A percentile compares a stretch with the other conserved stretches of the same genome.
phyloP scores from a whole-genome alignment of 2,113 vertebrate species.

The Athene cunicularia region DNA sequence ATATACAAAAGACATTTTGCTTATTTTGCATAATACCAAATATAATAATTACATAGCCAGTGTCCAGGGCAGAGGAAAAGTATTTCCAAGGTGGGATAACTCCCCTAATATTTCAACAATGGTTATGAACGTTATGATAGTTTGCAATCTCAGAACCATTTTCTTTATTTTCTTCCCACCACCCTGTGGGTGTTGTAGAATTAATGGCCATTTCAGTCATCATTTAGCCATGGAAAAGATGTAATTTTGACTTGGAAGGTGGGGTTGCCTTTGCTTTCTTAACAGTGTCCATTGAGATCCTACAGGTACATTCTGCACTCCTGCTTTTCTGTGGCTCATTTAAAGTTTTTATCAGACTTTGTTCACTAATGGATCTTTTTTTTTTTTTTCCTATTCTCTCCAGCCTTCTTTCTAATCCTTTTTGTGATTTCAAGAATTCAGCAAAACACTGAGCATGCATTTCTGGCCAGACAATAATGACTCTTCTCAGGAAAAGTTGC shows the following conservation, averaged over 20 bases:
- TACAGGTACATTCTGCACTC: not conserved
- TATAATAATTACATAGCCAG: not conserved
- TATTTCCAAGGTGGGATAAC: not conserved
- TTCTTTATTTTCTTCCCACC: not conserved
- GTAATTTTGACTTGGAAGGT: not conserved
- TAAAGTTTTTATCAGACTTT: not conserved
- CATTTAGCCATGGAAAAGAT: not conserved
- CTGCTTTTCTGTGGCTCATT: not conserved
- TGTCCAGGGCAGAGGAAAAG: not conserved
- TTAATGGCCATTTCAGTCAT: not conserved
- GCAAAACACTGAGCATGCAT: not conserved
- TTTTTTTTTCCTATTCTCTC: no score
- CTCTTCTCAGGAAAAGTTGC: not conserved
- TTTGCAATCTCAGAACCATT: not conserved
- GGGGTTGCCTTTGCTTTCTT: not conserved
- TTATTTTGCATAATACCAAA: not conserved
- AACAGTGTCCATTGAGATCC: not conserved
- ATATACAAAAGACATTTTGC: not conserved
- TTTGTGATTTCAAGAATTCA: not conserved
- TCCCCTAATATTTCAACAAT: not conserved
- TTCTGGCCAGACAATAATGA: not conserved
- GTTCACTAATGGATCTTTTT: not conserved
- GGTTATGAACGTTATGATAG: not conserved
- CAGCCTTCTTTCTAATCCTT: not conserved
- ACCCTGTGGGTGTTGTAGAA: not conserved